Conservation (phyloP, 2,888 invertebrate genomes). For the Philopedon plagiatum region DNA sequence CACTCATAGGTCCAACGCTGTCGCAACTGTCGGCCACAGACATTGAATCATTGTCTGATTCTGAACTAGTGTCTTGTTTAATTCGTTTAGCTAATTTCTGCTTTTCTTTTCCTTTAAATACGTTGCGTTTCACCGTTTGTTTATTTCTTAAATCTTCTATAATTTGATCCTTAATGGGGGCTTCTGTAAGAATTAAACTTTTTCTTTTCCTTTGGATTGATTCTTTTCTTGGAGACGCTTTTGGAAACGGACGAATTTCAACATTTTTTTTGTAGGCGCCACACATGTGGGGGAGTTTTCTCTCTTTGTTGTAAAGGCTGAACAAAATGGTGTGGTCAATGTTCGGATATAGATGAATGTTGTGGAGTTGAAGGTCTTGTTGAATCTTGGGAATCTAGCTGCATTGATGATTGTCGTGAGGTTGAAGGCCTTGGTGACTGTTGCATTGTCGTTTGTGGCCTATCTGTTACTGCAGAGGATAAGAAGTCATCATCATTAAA, state of each 20-base stretch:
- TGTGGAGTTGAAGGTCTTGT: neutral
- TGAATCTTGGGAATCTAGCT: conserved; percentile 8
- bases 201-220: conserved; percentile 14
- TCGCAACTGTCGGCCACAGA: conserved; percentile 3
- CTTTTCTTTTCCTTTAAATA: conserved; percentile 20
- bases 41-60: conserved; percentile 15
- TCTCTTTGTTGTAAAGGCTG: neutral
- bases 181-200: conserved; percentile 29
- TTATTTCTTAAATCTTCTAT: conserved; percentile 3
- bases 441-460: neutral
- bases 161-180: conserved; percentile 19
- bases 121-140: conserved; percentile 16
- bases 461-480: conserved; percentile 35
- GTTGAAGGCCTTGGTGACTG: conserved; percentile 23
- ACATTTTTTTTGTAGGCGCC: neutral
- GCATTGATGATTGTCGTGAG: conserved; percentile 18
- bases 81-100: conserved; percentile 22
- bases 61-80: conserved; percentile 18
- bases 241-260: conserved; percentile 28
- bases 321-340: neutral
- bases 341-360: conserved; percentile 16
- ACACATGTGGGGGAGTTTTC: neutral
- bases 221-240: conserved; percentile 17
- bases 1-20: conserved; percentile 19
- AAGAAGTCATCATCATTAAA: conserved; percentile 42